Percentiles rank a stretch among this genome's conserved stretches.
These are phyloP conservation scores for Drepana falcataria DNA, from an alignment of 2,888 invertebrate species.

Conservation along the genomic window DNA sequence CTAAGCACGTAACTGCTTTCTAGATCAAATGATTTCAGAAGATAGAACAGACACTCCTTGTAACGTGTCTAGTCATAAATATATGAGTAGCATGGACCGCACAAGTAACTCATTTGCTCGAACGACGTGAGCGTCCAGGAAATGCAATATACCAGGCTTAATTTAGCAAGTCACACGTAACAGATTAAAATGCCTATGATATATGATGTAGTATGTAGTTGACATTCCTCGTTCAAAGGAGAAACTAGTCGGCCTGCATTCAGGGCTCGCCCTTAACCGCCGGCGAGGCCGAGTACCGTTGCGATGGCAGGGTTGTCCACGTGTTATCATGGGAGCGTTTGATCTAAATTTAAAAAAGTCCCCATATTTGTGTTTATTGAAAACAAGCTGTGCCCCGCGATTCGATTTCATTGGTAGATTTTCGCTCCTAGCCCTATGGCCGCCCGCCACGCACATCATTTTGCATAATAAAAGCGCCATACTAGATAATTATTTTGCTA, in stretches of 20 bases:
- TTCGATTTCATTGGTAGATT: too few species aligned
- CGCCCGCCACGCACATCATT: too few species aligned
- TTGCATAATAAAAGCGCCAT: too few species aligned
- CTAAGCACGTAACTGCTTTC: too few species aligned
- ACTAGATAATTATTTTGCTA: too few species aligned
- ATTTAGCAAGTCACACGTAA: constrained; percentile 11
- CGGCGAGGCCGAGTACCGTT: constrained; percentile 50
- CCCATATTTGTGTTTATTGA: too few species aligned
- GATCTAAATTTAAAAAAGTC: neutral
- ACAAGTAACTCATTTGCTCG: neutral
- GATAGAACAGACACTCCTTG: too few species aligned
- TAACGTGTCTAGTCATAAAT: too few species aligned
- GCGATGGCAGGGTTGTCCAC: constrained; percentile 26
- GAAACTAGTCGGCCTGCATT: constrained; percentile 70
- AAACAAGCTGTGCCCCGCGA: too few species aligned
- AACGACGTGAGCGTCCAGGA: constrained; percentile 2
- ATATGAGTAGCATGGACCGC: neutral
- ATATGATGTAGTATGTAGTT: constrained; percentile 45
- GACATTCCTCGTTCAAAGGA: constrained; percentile 61
- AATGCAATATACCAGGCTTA: constrained; percentile 6
- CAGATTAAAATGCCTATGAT: constrained; percentile 27
- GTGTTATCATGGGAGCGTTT: neutral
- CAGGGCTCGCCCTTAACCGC: constrained; percentile 63
- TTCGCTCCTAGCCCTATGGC: too few species aligned
- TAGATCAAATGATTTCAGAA: too few species aligned